phyloP scores from a whole-genome alignment of 2,797 vertebrate species.

The Thalassophryne amazonica region DNA sequence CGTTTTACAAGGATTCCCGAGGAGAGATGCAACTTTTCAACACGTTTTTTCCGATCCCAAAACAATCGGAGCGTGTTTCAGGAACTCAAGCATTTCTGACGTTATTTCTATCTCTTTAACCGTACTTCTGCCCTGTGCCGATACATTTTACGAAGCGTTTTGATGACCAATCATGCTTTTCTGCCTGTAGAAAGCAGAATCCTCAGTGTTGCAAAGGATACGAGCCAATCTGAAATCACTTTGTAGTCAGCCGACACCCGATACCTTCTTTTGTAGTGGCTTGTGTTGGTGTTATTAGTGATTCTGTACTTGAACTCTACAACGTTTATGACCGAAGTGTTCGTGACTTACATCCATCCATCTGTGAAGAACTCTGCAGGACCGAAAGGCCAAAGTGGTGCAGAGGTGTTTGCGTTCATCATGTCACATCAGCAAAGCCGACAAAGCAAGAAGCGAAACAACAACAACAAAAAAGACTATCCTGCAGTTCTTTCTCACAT shows the following conservation, averaged over 20 bases:
- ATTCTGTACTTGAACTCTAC: constrained; percentile 69
- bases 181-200: constrained; percentile 67
- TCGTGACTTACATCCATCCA: constrained; percentile 74
- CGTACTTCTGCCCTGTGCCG: constrained; percentile 73
- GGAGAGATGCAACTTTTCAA: constrained; percentile 31
- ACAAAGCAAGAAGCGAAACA: too few relatives aligned
- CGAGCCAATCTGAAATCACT: constrained; percentile 68
- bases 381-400: constrained; percentile 47
- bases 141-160: constrained; percentile 54
- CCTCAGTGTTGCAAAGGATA: constrained; percentile 67
- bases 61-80: constrained; percentile 41
- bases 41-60: constrained; percentile 25
- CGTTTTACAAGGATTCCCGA: constrained; percentile 30
- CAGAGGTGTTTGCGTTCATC: constrained; percentile 26
- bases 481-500: constrained; percentile 8
- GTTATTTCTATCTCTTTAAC: constrained; percentile 59
- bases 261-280: constrained; percentile 65
- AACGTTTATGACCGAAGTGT: constrained; percentile 71
- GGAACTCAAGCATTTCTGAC: constrained; percentile 55
- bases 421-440: constrained; percentile 15
- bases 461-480: constrained; percentile 12
- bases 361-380: constrained; percentile 47
- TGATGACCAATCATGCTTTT: constrained; percentile 65
- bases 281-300: constrained; percentile 72
- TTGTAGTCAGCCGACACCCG: constrained; percentile 65